Evolutionary conservation across 2,113 vertebrate genomes (phyloP).

Genomic region (Hemiscyllium ocellatum): DNA sequence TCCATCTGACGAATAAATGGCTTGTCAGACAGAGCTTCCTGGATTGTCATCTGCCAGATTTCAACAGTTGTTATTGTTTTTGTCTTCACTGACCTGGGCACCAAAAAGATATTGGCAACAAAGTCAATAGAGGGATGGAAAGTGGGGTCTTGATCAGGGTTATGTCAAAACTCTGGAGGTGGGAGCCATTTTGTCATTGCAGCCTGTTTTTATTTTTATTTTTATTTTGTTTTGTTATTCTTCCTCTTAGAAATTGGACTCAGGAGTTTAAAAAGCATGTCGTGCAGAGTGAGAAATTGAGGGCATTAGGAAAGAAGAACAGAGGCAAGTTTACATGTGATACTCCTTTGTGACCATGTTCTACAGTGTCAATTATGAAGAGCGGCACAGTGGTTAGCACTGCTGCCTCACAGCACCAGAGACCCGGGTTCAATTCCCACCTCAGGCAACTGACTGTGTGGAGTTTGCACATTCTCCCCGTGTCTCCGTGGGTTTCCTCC

Average conservation of each 20-base stretch:
- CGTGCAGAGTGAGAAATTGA: not conserved
- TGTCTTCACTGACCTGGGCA: not conserved
- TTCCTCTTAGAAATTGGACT: not conserved
- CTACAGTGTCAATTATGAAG: not conserved
- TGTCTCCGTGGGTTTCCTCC: no score
- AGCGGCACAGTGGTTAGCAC: no score
- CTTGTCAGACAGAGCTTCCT: not conserved
- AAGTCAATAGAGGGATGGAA: not conserved
- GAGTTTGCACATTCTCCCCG: no score
- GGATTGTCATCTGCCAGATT: not conserved
- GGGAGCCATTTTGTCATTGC: not conserved
- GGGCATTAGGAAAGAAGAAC: not conserved
- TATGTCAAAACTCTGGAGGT: not conserved
- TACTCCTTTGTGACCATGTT: not conserved
- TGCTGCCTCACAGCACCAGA: no score
- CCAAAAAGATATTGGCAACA: not conserved
- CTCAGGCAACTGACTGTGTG: no score
- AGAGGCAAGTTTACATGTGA: not conserved
- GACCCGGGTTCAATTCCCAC: no score
- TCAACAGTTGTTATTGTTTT: not conserved
- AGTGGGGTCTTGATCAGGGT: not conserved
- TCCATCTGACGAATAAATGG: not conserved
- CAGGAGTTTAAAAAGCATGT: not conserved
- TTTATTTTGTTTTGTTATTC: no score
- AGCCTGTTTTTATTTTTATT: not conserved